Evolutionary conservation across 2,888 invertebrate genomes (phyloP).

Genomic region (Parapristionchus giblindavisi): DNA sequence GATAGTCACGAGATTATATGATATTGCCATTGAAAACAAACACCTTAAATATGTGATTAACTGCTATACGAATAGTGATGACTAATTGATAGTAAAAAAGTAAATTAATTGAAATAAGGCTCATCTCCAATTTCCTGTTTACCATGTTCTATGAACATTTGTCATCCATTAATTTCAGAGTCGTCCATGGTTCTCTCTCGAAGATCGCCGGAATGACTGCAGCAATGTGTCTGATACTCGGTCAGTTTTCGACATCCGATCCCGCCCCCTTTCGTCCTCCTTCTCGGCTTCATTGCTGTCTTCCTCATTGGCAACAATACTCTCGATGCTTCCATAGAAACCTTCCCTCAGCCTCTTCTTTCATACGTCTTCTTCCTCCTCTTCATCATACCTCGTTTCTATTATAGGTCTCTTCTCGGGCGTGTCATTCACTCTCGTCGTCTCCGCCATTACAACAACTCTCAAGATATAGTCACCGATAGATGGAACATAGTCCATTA

Average conservation of each 20-base stretch:
- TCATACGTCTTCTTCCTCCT: background rate
- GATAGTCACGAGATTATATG: too few species aligned
- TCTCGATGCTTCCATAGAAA: background rate
- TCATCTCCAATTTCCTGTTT: too few species aligned
- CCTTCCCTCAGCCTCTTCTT: background rate
- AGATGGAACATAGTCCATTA: too few species aligned
- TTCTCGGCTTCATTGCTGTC: too few species aligned
- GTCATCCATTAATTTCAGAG: slow-evolving; percentile 45
- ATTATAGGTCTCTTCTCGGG: slow-evolving; percentile 40
- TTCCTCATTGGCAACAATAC: too few species aligned
- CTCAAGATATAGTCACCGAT: too few species aligned
- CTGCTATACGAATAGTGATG: too few species aligned
- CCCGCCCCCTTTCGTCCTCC: background rate
- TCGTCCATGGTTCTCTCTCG: slow-evolving; percentile 45
- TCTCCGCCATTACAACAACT: slow-evolving; percentile 33
- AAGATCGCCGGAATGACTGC: slow-evolving; percentile 54
- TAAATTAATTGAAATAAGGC: too few species aligned
- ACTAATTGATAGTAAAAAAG: too few species aligned
- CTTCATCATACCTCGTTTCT: background rate
- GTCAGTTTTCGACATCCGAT: slow-evolving; percentile 24
- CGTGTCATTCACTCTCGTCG: slow-evolving; percentile 40
- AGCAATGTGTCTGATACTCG: slow-evolving; percentile 54
- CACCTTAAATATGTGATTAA: too few species aligned
- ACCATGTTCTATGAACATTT: too few species aligned
- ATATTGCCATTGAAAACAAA: too few species aligned